Base-by-base conservation (phyloP, 2,797 vertebrate genomes). In the Leontopithecus rosalia region DNA sequence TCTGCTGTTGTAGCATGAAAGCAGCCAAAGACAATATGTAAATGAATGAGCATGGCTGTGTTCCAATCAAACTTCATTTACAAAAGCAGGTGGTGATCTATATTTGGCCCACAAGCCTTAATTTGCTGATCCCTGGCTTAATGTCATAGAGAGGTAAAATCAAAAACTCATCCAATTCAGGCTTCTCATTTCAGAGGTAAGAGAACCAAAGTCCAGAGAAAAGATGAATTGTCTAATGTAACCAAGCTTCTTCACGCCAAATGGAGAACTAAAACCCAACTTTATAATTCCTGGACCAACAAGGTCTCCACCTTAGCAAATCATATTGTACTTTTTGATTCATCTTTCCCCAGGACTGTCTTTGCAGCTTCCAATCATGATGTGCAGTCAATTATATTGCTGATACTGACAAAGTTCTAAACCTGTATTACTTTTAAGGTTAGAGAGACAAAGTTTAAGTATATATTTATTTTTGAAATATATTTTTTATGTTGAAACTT, bases 41-140 rank as follows among this genome's bases (percentile, higher is more conserved):
- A 89, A 77, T 93, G 84, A 96, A 28, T 33, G 12, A 79, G 41
- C 57, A 7, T 84, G 57, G 50, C 77, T 85, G 10, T 41, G 26
- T 95, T 94, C 92, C 67, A 36, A 55, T 86, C 55, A 89, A 77
- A 70, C 50, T 91, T 94, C 46, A 88, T 94, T 95, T 94, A 52
- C 26, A 77, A 76, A 30, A 94, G 76, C 36, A 91, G 24, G 24
- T 77, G n/a, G 61, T 75, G 5, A 33, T 88, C 67, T 88, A 4
- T 41, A 72, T 95, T 92, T 90, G 79, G 77, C 22, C 50, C 7
- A n/a, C 39, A 17, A 36, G 67, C 73, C 5, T 90, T 82, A 36
- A 5, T 72, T 94, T 96, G n/a, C 80, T 87, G 33, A 82, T 73
- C 50, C 9, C 58, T 67, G n/a, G 22, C 15, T 58, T 84, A 88